Evolutionary conservation across 92 coral and sea anemone genomes (phyloP).

Genomic region (Nematostella vectensis): DNA sequence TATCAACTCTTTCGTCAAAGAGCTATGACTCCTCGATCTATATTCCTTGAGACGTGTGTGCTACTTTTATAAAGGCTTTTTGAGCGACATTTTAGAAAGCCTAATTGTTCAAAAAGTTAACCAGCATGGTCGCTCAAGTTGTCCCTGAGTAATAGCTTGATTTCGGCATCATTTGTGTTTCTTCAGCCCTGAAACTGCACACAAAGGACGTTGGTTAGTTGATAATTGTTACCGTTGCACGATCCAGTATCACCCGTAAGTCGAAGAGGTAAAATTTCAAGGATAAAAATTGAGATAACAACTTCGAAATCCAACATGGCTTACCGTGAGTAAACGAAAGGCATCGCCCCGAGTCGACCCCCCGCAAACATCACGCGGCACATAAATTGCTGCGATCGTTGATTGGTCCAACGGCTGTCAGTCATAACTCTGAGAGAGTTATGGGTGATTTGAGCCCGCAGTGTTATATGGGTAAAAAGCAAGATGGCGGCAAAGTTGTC

Average conservation of each 20-base stretch:
- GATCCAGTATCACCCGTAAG: constrained; percentile 54
- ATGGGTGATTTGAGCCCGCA: too few species aligned
- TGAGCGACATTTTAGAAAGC: constrained; percentile 37
- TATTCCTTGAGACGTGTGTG: constrained; percentile 40
- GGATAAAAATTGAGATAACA: constrained; percentile 5
- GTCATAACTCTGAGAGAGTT: constrained; percentile 22
- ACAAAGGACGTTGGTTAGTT: constrained; percentile 61
- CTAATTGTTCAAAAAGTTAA: constrained; percentile 22
- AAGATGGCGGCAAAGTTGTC: constrained; percentile 41
- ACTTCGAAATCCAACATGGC: constrained; percentile 61
- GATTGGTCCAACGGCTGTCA: constrained; percentile 67
- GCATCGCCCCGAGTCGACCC: constrained; percentile 55
- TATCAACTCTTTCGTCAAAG: constrained; percentile 66
- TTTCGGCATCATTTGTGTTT: too few species aligned
- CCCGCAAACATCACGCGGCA: constrained; percentile 24
- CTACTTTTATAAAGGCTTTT: constrained; percentile 28
- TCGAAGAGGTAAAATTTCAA: constrained; percentile 46
- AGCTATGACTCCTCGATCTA: constrained; percentile 68
- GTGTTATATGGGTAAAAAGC: too few species aligned
- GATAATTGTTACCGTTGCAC: constrained; percentile 70
- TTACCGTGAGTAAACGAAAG: constrained; percentile 53
- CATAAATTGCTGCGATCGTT: constrained; percentile 9
- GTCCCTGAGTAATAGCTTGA: too few species aligned
- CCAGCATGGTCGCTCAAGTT: constrained; percentile 47
- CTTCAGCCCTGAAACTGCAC: constrained; percentile 69